phyloP scores from a whole-genome alignment of 2,797 vertebrate genomes.

The Glyptemys insculpta region DNA sequence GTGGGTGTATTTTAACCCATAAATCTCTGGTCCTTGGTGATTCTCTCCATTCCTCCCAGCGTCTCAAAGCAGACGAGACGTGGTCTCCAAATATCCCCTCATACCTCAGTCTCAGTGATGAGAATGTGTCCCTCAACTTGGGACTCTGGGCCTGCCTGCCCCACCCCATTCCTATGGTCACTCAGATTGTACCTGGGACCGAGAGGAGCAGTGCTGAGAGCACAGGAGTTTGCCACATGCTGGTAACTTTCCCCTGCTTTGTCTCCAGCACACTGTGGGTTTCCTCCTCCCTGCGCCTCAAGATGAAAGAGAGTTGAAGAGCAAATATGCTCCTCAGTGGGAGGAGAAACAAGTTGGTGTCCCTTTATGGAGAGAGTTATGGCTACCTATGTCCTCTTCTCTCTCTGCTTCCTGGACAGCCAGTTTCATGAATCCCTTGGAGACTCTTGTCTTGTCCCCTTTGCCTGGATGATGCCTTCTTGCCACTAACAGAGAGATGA shows the following conservation, averaged over 20 bases:
- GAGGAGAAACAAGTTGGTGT: not conserved
- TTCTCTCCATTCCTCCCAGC: not conserved
- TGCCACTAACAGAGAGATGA: not conserved
- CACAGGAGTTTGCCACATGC: not conserved
- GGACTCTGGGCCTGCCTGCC: not conserved
- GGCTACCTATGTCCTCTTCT: not conserved
- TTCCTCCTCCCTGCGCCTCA: not conserved
- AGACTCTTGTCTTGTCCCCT: not conserved
- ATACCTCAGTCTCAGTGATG: not conserved
- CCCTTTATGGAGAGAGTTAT: not conserved
- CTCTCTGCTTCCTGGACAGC: not conserved
- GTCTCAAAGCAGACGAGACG: fast-evolving
- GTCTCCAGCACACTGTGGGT: not conserved
- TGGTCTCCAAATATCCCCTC: not conserved
- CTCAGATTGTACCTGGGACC: not conserved
- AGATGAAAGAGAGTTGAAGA: not conserved
- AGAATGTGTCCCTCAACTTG: not conserved
- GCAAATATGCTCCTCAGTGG: not conserved
- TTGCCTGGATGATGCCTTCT: not conserved
- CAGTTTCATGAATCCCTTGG: not conserved
- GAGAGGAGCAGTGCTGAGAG: not conserved
- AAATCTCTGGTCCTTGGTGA: not conserved
- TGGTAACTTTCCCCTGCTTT: not conserved
- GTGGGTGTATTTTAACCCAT: not conserved
- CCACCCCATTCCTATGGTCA: not conserved